Base-by-base conservation (phyloP, 2,888 invertebrate species). In the Agonopterix subpropinquella region DNA sequence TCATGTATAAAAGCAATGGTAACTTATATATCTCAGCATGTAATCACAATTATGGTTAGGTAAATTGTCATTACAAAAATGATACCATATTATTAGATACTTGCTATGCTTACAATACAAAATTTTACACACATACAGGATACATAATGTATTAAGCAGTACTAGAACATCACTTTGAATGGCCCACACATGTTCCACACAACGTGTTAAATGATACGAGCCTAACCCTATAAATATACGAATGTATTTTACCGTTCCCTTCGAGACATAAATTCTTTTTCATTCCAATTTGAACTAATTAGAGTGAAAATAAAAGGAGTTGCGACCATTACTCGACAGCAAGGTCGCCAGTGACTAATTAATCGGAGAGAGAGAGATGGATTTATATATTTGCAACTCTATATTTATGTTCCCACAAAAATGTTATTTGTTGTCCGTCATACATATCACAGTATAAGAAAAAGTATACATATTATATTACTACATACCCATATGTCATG, bases 301-400 rank as follows among this genome's bases (percentile, higher is more conserved):
- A 72, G 72, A 73, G 67, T 62, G 62, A 67, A 77, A 77, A 74
- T 73, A 77, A 77, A 77, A 73, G 66, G 62, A 70, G 70, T 63
- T 62, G 53, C 58, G 58, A 63, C 65, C 70, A 71, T 77, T 73
- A 77, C 64, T 74, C 65, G 70, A 60, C 28, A 61, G 63, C 71
- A 72, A 75, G 70, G 73, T 73, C 67, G 66, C 63, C 56, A 57
- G 64, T 62, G 65, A 67, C 67, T 73, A 78, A 77, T 76, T 79
- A 72, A 78, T 73, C 67, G 73, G 63, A 57, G 67, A 69, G 67
- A 68, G 70, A 73, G 61, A 65, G 60, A 72, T 68, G 59, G 59
- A 53, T 57, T 61, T 65, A 65, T 55, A 64, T 55, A 59, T 65
- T 58, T 45, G 55, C 54, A 49, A 55, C 53, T 28, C 53, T 61